Evolutionary conservation across 1,140 invertebrate genomes (phyloP).

Genomic region (Pinna nobilis): DNA sequence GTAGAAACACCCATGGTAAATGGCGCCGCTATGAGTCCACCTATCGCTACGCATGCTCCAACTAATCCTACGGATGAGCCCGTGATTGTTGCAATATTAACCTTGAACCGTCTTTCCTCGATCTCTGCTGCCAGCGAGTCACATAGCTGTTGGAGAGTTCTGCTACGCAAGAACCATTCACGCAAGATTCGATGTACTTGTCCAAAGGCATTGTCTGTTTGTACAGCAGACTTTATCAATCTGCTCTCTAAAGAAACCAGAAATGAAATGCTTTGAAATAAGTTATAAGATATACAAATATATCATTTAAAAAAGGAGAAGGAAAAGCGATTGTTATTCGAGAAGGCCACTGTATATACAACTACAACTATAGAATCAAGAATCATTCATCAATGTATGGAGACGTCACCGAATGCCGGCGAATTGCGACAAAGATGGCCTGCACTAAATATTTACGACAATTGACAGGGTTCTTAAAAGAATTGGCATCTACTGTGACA

Average conservation of each 20-base stretch:
- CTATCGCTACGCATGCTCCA: neutral
- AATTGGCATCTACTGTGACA: too few species aligned
- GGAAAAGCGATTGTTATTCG: neutral
- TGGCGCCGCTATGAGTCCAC: neutral
- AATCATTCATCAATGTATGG: too few species aligned
- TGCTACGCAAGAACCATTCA: conserved; percentile 14
- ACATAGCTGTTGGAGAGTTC: conserved; percentile 6
- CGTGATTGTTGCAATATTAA: conserved; percentile 28
- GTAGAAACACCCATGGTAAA: conserved; percentile 11
- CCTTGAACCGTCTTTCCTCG: conserved; percentile 12
- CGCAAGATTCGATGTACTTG: neutral
- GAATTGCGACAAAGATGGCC: too few species aligned
- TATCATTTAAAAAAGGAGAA: neutral
- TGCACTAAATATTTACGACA: too few species aligned
- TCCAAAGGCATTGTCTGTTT: conserved; percentile 4
- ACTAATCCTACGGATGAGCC: conserved; percentile 13
- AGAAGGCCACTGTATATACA: too few species aligned
- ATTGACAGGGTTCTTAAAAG: too few species aligned
- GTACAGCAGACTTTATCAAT: neutral
- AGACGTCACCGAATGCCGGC: too few species aligned
- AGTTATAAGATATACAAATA: neutral
- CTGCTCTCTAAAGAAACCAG: neutral
- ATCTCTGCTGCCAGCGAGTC: conserved; percentile 15
- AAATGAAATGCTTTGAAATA: neutral
- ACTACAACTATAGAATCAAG: too few species aligned